A percentile compares a stretch with the other conserved stretches of the same genome.
Conservation (phyloP, 2,888 invertebrate species). For the Lithophane socia region DNA sequence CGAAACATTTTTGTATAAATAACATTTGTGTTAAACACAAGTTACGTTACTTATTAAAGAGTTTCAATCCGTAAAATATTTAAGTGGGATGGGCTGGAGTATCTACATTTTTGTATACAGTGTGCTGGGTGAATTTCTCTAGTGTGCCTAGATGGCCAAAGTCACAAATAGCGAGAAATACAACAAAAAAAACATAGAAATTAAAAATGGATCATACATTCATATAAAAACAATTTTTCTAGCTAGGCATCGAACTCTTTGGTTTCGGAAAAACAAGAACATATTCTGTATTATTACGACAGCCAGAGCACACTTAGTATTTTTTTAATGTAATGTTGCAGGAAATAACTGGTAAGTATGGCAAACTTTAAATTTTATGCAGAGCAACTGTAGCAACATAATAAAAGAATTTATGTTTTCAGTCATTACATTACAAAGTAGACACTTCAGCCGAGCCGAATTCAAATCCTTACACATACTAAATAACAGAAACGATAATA, state of each 20-base stretch:
- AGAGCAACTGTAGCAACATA: not conserved
- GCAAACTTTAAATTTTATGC: not conserved
- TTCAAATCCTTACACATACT: conserved; percentile 28
- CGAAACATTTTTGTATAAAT: not conserved
- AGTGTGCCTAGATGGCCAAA: not conserved
- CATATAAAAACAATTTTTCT: no score
- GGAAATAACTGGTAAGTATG: not conserved
- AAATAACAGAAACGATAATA: conserved; percentile 42
- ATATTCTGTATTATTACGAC: not conserved
- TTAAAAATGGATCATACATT: not conserved
- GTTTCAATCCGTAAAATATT: conserved; percentile 10
- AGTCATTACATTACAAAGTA: conserved; percentile 2
- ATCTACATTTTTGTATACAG: not conserved
- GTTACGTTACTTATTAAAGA: conserved; percentile 3
- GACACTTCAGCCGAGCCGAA: conserved; percentile 17
- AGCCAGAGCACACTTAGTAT: not conserved
- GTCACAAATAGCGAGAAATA: not conserved
- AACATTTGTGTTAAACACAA: not conserved
- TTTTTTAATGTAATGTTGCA: not conserved
- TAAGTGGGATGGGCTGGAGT: conserved; percentile 29
- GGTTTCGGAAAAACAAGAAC: not conserved
- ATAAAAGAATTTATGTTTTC: not conserved
- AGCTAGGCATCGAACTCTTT: no score
- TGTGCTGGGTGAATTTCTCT: not conserved
- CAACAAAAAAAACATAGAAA: not conserved